phyloP scores from a whole-genome alignment of 2,888 invertebrate species.

The Chloroclysta siterata region DNA sequence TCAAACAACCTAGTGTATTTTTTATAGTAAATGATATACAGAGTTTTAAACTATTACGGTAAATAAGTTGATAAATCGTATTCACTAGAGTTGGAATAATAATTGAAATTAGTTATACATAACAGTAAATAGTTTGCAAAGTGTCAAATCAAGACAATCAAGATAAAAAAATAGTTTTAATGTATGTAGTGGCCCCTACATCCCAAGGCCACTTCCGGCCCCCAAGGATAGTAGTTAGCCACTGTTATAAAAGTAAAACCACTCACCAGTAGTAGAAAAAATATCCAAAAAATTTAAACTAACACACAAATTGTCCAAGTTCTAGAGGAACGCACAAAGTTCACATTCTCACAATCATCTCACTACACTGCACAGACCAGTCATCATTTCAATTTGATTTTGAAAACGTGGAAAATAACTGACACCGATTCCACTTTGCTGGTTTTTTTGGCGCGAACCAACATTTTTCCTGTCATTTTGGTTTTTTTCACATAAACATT shows the following conservation, averaged over 20 bases:
- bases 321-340: slow-evolving; percentile 45
- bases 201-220: slow-evolving; percentile 12
- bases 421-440: slow-evolving; percentile 66
- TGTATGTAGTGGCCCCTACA: slow-evolving; percentile 2
- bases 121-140: neutral
- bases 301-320: slow-evolving; percentile 39
- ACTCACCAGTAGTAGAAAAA: slow-evolving; percentile 42
- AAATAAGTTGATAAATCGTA: too few species aligned
- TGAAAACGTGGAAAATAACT: slow-evolving; percentile 74
- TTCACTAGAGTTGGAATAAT: too few species aligned
- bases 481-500: slow-evolving; percentile 32
- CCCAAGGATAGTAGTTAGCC: slow-evolving; percentile 6
- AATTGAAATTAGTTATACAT: too few species aligned
- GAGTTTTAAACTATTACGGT: too few species aligned
- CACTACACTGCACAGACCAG: slow-evolving; percentile 46
- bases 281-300: slow-evolving; percentile 42
- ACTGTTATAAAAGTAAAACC: neutral
- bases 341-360: slow-evolving; percentile 50
- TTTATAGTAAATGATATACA: too few species aligned
- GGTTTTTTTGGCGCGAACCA: slow-evolving; percentile 79
- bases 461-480: slow-evolving; percentile 66
- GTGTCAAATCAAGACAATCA: neutral
- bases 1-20: too few species aligned
- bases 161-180: neutral
- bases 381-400: slow-evolving; percentile 83